Percentiles rank a stretch among this genome's conserved stretches.
These are phyloP conservation scores for Anarrhichthys ocellatus DNA, from an alignment of 2,113 vertebrate genomes.

Conservation along the genomic window DNA sequence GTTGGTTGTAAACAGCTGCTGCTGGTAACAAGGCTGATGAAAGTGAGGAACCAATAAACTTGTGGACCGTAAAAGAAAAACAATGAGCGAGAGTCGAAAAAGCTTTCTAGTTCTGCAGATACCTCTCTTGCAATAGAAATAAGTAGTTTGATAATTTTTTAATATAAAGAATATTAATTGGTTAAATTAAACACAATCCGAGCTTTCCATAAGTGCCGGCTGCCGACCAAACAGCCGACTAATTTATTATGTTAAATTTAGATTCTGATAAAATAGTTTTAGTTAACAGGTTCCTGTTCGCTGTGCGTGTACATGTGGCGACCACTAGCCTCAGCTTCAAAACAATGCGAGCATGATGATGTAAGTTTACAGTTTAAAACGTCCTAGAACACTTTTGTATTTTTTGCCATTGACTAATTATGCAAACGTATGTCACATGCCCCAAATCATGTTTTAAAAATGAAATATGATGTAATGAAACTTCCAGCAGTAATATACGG, in stretches of 20 bases:
- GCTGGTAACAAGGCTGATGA: not conserved
- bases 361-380: not conserved
- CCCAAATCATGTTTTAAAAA: not conserved
- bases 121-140: not conserved
- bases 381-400: not conserved
- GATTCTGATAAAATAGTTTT: too few species aligned
- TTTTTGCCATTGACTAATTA: not conserved
- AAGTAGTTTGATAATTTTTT: not conserved
- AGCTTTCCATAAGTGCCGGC: not conserved
- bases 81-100: constrained; percentile 1
- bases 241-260: too few species aligned
- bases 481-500: not conserved
- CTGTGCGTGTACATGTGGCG: not conserved
- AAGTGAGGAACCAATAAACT: not conserved
- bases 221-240: too few species aligned
- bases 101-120: not conserved
- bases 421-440: not conserved
- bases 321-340: not conserved
- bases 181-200: not conserved
- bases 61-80: not conserved
- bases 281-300: too few species aligned
- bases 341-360: not conserved
- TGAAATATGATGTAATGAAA: not conserved
- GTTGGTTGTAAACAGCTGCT: not conserved
- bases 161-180: not conserved